Conservation (phyloP, 2,888 invertebrate genomes). For the Drosophila macrospina region DNA sequence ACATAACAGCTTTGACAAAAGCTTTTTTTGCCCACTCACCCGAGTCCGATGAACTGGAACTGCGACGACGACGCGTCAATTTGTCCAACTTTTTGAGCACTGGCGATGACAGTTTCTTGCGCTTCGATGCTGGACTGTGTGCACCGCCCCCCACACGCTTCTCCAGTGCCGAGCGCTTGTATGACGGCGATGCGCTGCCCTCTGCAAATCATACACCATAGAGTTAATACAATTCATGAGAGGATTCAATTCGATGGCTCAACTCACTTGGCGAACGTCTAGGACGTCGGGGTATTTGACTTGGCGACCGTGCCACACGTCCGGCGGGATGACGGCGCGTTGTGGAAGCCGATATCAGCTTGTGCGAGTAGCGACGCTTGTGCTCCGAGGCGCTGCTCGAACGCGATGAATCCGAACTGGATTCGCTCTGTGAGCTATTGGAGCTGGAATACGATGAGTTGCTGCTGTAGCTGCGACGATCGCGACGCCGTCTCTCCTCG, state of each 20-base stretch:
- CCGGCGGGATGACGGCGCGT: conserved; percentile 71
- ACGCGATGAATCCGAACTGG: conserved; percentile 85
- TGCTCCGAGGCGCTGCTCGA: conserved; percentile 81
- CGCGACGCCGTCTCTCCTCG: conserved; percentile 81
- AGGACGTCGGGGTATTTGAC: conserved; percentile 75
- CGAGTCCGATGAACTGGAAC: conserved; percentile 84
- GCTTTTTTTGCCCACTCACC: conserved; percentile 59
- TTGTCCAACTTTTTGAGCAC: conserved; percentile 78
- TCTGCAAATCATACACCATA: conserved; percentile 39
- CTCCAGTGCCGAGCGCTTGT: conserved; percentile 75
- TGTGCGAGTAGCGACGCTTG: conserved; percentile 83
- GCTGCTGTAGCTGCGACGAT: conserved; percentile 85
- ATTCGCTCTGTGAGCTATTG: conserved; percentile 90
- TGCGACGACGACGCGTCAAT: conserved; percentile 69
- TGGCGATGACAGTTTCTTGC: conserved; percentile 80
- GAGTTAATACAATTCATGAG: neutral
- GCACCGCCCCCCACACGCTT: conserved; percentile 62
- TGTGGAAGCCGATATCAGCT: conserved; percentile 60
- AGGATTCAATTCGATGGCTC: neutral
- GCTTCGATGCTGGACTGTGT: conserved; percentile 82
- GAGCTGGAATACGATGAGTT: conserved; percentile 87
- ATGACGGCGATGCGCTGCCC: conserved; percentile 77
- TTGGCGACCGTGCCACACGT: conserved; percentile 78
- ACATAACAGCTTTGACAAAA: too few relatives aligned
- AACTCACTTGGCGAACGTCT: conserved; percentile 83